Evolutionary conservation across 2,797 vertebrate genomes (phyloP), one percentile per base, ranked within the genome.

Genomic region (Coccyzus lansbergi): DNA sequence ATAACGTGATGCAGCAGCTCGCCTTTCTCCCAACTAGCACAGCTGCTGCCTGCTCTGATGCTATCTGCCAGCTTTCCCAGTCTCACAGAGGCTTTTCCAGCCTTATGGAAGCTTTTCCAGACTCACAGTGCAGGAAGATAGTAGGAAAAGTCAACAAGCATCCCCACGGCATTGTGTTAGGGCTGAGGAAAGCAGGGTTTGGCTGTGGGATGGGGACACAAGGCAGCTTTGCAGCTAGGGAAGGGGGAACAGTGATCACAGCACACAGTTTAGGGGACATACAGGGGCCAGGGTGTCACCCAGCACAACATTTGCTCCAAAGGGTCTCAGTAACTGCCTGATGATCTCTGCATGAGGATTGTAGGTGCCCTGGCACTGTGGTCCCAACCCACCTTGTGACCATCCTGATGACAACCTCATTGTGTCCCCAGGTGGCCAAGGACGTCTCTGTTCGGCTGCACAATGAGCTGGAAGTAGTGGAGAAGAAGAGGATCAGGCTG

Each of bases 381-480:
- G 28, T 71, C 20, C 4, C 48, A 71, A 56, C 67, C 31, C 31
- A 9, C 6, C 0, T 15, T 12, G 20, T 19, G 4, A n/a, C 33
- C 64, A 21, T 17, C 15, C 49, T 24, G 34, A 4, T 31, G 67
- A 26, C 67, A 56, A 26, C 29, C 42, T 56, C 0, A 0, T 8
- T 64, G 55, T 72, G 59, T 95, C 26, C 60, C 34, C 95, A 99
- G 99, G 99, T 99, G 97, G 99, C 99, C 29, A 99, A 99, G 95
- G 99, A 99, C 7, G 99, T 99, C 75, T 99, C 99, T 5, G 98
- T 99, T 92, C 97, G 99, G 77, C 98, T 99, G 86, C 99, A 99
- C 97, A 98, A 98, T 28, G 99, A 99, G 97, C 98, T 99, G 90
- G 99, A 99, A 93, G 97, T 92, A 0, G 98, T 99, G 89, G 99